Conservation (phyloP, 2,888 invertebrate genomes). For the Phalangium opilio region DNA sequence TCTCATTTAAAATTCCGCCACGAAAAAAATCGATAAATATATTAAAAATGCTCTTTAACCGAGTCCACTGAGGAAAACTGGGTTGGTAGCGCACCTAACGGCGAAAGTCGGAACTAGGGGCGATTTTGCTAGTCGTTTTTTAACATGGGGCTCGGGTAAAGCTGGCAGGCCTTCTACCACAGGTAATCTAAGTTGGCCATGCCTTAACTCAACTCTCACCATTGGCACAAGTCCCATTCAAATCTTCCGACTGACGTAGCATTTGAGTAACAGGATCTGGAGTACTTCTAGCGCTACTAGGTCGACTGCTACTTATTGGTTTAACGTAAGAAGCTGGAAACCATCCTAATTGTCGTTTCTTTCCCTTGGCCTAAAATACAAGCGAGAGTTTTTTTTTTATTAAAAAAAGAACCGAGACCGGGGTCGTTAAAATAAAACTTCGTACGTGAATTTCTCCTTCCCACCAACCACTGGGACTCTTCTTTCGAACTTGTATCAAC, state of each 20-base stretch:
- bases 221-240: constrained; percentile 2
- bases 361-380: constrained; percentile 44
- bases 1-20: too few relatives aligned
- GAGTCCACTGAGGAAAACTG: too few relatives aligned
- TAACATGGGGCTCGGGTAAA: not conserved
- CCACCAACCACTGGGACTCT: constrained; percentile 98
- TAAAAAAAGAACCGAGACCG: not conserved
- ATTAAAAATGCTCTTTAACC: too few relatives aligned
- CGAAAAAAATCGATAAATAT: too few relatives aligned
- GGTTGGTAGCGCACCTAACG: too few relatives aligned
- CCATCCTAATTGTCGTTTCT: constrained; percentile 90
- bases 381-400: not conserved
- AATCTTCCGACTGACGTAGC: constrained; percentile 5
- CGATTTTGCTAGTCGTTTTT: too few relatives aligned
- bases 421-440: constrained; percentile 2
- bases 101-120: too few relatives aligned
- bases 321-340: constrained; percentile 98
- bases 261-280: constrained; percentile 23
- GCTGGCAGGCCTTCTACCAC: not conserved
- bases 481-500: constrained; percentile 86
- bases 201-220: too few relatives aligned
- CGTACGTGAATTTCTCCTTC: constrained; percentile 92
- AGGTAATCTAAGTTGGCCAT: not conserved
- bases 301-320: constrained; percentile 28
- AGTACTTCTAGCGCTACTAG: constrained; percentile 28